Evolutionary conservation across 1,140 invertebrate genomes (phyloP).

Genomic region (Drosophila pseudoananassae): DNA sequence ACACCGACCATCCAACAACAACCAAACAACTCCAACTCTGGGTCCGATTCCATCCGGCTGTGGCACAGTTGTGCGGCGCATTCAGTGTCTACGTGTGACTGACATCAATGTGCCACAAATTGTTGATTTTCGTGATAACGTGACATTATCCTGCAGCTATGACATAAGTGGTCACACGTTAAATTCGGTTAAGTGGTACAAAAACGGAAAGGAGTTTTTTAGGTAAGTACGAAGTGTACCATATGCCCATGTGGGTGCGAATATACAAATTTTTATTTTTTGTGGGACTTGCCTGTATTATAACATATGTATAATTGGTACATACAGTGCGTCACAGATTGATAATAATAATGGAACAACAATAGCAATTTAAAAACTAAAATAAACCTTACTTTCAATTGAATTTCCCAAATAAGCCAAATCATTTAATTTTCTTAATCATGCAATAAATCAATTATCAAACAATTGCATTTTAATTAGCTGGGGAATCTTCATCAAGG

Average conservation of each 20-base stretch:
- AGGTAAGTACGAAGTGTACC: slow-evolving; percentile 84
- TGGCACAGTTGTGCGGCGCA: slow-evolving; percentile 61
- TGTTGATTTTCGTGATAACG: slow-evolving; percentile 85
- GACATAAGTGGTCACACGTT: slow-evolving; percentile 87
- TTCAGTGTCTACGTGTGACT: slow-evolving; percentile 80
- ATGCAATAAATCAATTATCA: neutral
- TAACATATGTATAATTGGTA: neutral
- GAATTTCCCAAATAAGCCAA: neutral
- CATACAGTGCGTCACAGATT: neutral
- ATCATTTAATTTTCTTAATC: neutral
- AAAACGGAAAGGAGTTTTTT: slow-evolving; percentile 90
- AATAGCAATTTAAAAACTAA: neutral
- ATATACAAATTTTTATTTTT: neutral
- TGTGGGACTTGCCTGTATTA: neutral
- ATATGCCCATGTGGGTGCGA: neutral
- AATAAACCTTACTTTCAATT: neutral
- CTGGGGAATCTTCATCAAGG: neutral
- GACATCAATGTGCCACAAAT: slow-evolving; percentile 84
- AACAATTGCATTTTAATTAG: neutral
- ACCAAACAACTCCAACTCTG: slow-evolving; percentile 1
- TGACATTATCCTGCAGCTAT: slow-evolving; percentile 86
- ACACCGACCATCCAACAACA: neutral
- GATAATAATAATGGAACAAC: neutral
- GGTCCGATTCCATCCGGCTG: slow-evolving; percentile 14
- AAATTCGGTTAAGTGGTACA: slow-evolving; percentile 93